phyloP scores from a whole-genome alignment of 2,797 vertebrate genomes.

The Malurus splendens region DNA sequence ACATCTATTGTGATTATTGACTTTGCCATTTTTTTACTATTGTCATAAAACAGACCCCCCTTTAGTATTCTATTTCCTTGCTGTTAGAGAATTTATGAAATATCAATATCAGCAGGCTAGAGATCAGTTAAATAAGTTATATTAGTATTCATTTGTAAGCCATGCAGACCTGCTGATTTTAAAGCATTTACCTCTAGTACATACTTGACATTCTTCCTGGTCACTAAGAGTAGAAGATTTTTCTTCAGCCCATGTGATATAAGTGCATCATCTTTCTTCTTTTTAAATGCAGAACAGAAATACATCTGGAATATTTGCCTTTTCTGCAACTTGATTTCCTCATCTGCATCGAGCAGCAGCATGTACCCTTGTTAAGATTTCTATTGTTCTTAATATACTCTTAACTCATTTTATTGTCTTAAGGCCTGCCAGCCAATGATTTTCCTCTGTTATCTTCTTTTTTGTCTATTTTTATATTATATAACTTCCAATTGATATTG shows the following conservation, averaged over 20 bases:
- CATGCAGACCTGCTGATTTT: not conserved
- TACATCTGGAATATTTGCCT: not conserved
- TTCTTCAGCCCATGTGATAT: not conserved
- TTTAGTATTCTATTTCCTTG: not conserved
- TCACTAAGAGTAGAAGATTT: slow-evolving; percentile 13
- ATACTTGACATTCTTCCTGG: slow-evolving; percentile 4
- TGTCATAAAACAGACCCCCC: not conserved
- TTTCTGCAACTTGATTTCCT: slow-evolving; percentile 14
- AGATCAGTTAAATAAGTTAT: not conserved
- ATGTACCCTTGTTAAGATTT: not conserved
- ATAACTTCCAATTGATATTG: slow-evolving; percentile 3
- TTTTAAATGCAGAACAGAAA: slow-evolving; percentile 17
- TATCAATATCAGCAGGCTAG: not conserved
- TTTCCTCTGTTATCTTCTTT: not conserved
- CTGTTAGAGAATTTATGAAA: not conserved
- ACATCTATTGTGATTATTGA: not conserved
- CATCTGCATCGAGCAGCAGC: not conserved
- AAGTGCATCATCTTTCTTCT: not conserved
- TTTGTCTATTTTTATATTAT: not conserved
- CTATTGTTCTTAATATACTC: not conserved
- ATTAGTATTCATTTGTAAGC: not conserved
- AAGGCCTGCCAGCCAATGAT: not conserved
- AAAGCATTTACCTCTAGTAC: slow-evolving; percentile 16
- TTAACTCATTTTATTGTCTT: not conserved
- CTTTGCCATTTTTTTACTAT: not conserved